Evolutionary conservation across 35 echinoderm and acorn worm genomes (phyloP).

Genomic region (Eucidaris tribuloides): DNA sequence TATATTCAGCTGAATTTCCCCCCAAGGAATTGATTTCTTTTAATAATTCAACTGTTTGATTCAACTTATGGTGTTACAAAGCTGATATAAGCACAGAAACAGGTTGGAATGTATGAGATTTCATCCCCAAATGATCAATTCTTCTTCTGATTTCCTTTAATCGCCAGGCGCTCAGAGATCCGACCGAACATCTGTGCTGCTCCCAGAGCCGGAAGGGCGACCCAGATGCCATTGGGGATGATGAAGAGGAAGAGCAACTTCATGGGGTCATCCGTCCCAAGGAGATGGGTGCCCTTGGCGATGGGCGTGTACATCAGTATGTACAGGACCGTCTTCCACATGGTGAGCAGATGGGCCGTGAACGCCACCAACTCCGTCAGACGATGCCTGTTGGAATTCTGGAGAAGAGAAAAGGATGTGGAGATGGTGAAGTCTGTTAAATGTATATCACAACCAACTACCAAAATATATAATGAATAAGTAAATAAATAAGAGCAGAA

Average conservation of each 20-base stretch:
- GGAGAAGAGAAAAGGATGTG: neutral
- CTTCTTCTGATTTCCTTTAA: too few species aligned
- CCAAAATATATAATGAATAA: too few species aligned
- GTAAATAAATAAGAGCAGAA: too few species aligned
- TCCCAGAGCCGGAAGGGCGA: neutral
- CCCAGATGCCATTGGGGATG: neutral
- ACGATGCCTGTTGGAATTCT: neutral
- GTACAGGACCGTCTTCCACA: neutral
- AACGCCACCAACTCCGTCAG: neutral
- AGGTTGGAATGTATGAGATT: too few species aligned
- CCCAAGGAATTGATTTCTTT: too few species aligned
- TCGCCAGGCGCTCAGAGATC: neutral
- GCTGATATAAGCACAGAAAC: too few species aligned
- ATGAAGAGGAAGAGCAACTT: neutral
- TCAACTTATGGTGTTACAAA: too few species aligned
- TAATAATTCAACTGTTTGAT: too few species aligned
- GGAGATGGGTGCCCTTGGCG: neutral
- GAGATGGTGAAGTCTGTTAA: too few species aligned
- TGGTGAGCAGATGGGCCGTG: neutral
- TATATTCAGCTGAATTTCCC: too few species aligned
- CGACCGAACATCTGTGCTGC: neutral
- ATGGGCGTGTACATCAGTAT: neutral
- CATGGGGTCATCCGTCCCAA: neutral
- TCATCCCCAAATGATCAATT: too few species aligned
- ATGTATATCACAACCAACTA: too few species aligned